Evolutionary conservation across 2,888 invertebrate genomes (phyloP).

Genomic region (Drosophila borborema): DNA sequence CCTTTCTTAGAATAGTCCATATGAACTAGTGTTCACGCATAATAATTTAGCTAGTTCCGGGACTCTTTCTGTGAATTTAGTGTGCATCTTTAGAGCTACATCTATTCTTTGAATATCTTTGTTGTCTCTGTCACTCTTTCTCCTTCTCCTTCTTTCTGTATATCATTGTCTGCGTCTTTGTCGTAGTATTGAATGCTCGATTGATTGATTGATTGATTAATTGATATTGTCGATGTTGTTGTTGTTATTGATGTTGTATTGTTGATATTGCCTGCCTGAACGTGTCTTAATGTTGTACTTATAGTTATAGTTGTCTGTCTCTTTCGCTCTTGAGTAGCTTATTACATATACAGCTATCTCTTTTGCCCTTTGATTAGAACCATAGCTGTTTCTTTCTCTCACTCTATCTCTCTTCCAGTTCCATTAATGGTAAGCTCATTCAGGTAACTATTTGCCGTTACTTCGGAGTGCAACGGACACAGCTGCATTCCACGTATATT

Average conservation of each 20-base stretch:
- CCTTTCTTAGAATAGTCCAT: not conserved
- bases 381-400: not conserved
- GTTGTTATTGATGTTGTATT: conserved; percentile 18
- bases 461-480: not conserved
- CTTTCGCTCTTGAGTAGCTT: not conserved
- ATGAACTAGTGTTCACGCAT: not conserved
- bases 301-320: conserved; percentile 6
- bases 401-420: not conserved
- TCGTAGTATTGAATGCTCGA: conserved; percentile 18
- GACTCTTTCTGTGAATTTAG: not conserved
- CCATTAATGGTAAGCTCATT: not conserved
- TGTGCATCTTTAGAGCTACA: conserved; percentile 23
- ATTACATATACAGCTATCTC: too few species aligned
- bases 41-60: not conserved
- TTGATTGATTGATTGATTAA: conserved; percentile 20
- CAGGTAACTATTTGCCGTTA: not conserved
- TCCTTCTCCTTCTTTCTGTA: not conserved
- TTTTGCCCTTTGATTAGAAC: not conserved
- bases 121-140: conserved; percentile 21
- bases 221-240: conserved; percentile 8
- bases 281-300: conserved; percentile 8
- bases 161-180: conserved; percentile 12
- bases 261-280: conserved; percentile 19
- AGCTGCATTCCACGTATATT: not conserved
- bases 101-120: conserved; percentile 12